Evolutionary conservation across 2,888 invertebrate species (phyloP), one percentile per base, ranked within the genome.

Genomic region (Ariolimax columbianus): DNA sequence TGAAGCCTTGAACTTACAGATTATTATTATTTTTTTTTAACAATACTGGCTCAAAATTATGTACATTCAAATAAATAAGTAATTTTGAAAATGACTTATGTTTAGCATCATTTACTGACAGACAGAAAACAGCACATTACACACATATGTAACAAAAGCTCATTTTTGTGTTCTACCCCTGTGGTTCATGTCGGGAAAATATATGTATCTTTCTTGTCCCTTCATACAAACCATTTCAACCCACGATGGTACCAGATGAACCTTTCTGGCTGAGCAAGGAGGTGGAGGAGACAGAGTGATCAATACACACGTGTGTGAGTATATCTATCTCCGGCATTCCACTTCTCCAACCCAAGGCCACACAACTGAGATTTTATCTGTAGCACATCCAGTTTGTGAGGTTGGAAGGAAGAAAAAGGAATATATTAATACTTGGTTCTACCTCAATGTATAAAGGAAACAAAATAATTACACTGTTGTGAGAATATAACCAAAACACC

Each of bases 331-430:
- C 77, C 77, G 81, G 77, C 85, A 85, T 68, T 82, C 79, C 84
- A 82, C 81, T 82, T 82, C 77, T 77, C 81, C 85, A 85, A 81
- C 81, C 73, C 79, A 55, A 79, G 33, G 51, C 51, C 83, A 83
- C 83, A 82, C 36, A 38, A 81, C 51, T 40, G 68, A 77, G 72
- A 72, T 80, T 81, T 85, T 47, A 81, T 85, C 85, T 85, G 85
- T 84, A 78, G 84, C 85, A 85, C 85, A 85, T 85, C 85, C 85
- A 85, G 84, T 83, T 77, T 83, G 83, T 83, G 77, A 78, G 84
- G 72, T 84, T 66, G 81, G 77, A 43, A 75, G 55, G 77, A 80
- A 85, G 81, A 85, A 85, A 82, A 85, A 85, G 63, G 38, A 73
- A 66, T 36, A 36, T 66, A 59, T 83, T 83, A 83, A 77, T 75